Conservation (phyloP, 2,888 invertebrate genomes). For the Acleris laterana region DNA sequence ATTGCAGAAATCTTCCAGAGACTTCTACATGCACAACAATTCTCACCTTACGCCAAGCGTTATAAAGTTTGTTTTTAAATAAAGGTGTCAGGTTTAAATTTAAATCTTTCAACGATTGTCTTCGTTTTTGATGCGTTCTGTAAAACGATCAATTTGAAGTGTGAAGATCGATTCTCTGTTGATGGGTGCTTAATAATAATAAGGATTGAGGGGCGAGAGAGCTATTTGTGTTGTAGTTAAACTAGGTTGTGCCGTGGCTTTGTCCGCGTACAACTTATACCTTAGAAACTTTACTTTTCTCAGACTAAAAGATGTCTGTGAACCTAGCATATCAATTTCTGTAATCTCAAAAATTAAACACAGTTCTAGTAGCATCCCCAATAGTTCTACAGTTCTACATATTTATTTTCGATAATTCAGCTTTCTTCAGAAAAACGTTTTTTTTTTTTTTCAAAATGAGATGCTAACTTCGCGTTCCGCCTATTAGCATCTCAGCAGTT, state of each 20-base stretch:
- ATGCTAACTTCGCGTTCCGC: too few relatives aligned
- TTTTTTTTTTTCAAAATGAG: too few relatives aligned
- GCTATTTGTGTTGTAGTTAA: neutral
- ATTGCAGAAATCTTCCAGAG: slow-evolving; percentile 8
- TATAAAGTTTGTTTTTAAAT: slow-evolving; percentile 43
- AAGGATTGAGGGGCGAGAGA: neutral
- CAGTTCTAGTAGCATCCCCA: too few relatives aligned
- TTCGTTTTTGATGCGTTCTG: slow-evolving; percentile 46
- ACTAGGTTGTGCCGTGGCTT: neutral
- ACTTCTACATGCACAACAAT: neutral
- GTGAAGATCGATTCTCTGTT: slow-evolving; percentile 9
- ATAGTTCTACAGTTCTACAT: too few relatives aligned
- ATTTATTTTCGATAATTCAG: too few relatives aligned
- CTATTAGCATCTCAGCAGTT: too few relatives aligned
- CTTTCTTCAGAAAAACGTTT: too few relatives aligned
- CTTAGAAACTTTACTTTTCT: too few relatives aligned
- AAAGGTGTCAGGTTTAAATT: slow-evolving; percentile 50
- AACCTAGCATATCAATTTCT: too few relatives aligned
- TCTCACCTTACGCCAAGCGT: slow-evolving; percentile 31
- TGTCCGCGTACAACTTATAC: too few relatives aligned
- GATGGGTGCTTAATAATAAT: slow-evolving; percentile 8
- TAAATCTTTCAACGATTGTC: slow-evolving; percentile 64
- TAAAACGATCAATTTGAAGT: slow-evolving; percentile 1
- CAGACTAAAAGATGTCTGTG: too few relatives aligned
- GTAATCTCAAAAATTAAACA: too few relatives aligned